A percentile compares a stretch with the other conserved stretches of the same genome.
Evolutionary conservation across 2,888 invertebrate species (phyloP).

Genomic region (Cerastoderma edule): DNA sequence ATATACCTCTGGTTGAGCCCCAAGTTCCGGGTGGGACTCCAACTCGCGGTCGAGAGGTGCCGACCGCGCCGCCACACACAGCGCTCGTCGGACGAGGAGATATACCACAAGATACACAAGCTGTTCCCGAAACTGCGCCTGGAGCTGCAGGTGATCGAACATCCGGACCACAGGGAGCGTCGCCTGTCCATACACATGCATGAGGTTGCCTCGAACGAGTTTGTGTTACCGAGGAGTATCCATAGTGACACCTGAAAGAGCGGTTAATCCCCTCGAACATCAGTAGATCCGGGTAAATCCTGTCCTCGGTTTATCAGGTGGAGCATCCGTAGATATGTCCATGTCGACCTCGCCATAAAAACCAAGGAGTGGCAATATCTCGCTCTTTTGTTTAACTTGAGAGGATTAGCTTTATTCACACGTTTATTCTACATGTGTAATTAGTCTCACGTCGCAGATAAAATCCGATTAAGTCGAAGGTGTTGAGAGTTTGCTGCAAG

Average conservation of each 20-base stretch:
- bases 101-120: conserved; percentile 48
- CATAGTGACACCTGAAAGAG: conserved; percentile 65
- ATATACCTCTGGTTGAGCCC: conserved; percentile 73
- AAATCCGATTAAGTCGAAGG: too few relatives aligned
- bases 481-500: too few relatives aligned
- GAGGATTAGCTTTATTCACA: too few relatives aligned
- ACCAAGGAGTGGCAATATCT: too few relatives aligned
- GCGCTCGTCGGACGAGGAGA: conserved; percentile 61
- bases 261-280: too few relatives aligned
- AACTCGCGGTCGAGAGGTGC: conserved; percentile 61
- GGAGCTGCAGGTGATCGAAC: conserved; percentile 27
- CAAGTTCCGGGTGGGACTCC: conserved; percentile 67
- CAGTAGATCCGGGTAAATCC: too few relatives aligned
- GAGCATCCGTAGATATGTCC: too few relatives aligned
- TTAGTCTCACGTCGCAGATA: too few relatives aligned
- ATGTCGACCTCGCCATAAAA: too few relatives aligned
- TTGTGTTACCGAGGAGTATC: conserved; percentile 52
- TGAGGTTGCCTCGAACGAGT: conserved; percentile 44
- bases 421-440: too few relatives aligned
- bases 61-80: conserved; percentile 43
- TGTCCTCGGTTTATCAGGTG: too few relatives aligned
- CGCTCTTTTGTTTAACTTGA: too few relatives aligned
- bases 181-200: conserved; percentile 22
- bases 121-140: conserved; percentile 40
- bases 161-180: conserved; percentile 7